Base-by-base conservation (phyloP, 2,888 invertebrate genomes). In the Xanthorhoe designata region DNA sequence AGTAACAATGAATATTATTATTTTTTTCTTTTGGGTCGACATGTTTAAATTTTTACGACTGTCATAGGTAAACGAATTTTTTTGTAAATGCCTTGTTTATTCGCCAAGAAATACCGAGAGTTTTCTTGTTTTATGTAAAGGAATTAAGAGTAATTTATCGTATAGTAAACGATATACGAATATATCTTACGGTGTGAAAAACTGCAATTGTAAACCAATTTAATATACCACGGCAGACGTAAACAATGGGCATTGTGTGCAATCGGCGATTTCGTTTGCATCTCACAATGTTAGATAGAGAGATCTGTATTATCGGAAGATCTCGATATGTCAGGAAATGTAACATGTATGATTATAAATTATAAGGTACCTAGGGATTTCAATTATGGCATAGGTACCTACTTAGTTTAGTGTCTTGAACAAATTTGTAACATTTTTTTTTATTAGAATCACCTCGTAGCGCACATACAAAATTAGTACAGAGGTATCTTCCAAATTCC, bases 231-330 rank as follows among this genome's bases (percentile, higher is more conserved):
- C 50, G 47, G 53, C 75, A 82, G 85, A 87, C 87, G 57, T 75
- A 82, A 85, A 88, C 87, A 87, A 88, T 88, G 76, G 86, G 65
- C 73, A 81, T 81, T 81, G 83, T 66, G 51, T 67, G 65, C 61
- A 61, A 82, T 84, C 83, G 76, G 77, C 78, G 75, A 81, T 84
- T 87, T 81, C 77, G 79, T 84, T 84, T 80, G 82, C 80, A 83
- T 83, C 81, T 79, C 74, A 82, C 79, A 77, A 71, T 45, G 18
- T 24, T 55, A 38, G 50, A 62, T 59, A 63, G 67, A 63, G 67
- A 67, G 67, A 67, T 67, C 62, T 51, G 59, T 29, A 18, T 47
- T 56, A 66, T 66, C 58, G 47, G 35, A 49, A 29, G 51, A 67
- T 67, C 67, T 56, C 45, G 45, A 62, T 18, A 45, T 2, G 56